Evolutionary conservation across 2,888 invertebrate genomes (phyloP).

Genomic region (Myopa tessellatipennis): DNA sequence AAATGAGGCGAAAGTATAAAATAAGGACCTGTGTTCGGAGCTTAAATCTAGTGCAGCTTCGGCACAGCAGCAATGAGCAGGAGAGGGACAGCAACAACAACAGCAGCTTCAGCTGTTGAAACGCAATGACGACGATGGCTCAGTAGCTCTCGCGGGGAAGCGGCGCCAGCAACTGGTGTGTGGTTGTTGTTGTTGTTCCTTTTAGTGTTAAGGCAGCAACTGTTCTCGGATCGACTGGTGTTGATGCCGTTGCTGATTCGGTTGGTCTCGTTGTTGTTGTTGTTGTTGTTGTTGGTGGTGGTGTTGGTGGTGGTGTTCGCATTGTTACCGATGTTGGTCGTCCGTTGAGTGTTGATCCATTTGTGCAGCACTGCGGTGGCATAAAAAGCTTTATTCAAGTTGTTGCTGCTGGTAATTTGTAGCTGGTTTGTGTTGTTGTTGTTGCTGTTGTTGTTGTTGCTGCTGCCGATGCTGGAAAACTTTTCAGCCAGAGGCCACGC

Average conservation of each 20-base stretch:
- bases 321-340: neutral
- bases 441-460: neutral
- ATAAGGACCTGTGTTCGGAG: too few species aligned
- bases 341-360: constrained; percentile 14
- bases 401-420: neutral
- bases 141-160: neutral
- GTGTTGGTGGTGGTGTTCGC: neutral
- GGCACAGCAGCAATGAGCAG: neutral
- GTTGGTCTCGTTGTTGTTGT: constrained; percentile 9
- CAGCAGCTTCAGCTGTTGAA: neutral
- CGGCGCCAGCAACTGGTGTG: neutral
- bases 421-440: neutral
- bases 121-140: neutral
- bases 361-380: constrained; percentile 12
- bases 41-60: constrained; percentile 16
- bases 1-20: neutral
- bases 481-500: neutral
- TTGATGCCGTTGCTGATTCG: constrained; percentile 4
- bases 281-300: constrained; percentile 16
- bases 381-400: neutral
- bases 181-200: constrained; percentile 10
- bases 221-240: neutral
- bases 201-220: neutral
- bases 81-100: neutral
- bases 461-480: neutral